Conservation (phyloP, 2,113 vertebrate genomes). For the Pipa parva region DNA sequence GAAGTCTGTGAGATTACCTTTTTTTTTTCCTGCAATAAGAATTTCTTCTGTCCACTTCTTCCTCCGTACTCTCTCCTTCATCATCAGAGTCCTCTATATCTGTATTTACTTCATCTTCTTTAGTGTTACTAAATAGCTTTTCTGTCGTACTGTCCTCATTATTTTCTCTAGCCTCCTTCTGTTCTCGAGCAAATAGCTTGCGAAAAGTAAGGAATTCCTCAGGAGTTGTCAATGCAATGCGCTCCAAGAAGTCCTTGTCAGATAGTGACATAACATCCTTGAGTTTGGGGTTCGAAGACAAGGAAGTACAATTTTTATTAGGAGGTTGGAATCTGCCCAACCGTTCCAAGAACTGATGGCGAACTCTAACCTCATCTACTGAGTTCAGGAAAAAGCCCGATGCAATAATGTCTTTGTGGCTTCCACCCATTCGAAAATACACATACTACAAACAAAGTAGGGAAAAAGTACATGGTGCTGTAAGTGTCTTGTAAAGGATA, state of each 20-base stretch:
- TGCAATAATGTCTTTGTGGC: constrained; percentile 73
- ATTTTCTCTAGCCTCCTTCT: constrained; percentile 49
- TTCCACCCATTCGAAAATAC: constrained; percentile 90
- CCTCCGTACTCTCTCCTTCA: constrained; percentile 1
- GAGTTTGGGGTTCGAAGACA: constrained; percentile 72
- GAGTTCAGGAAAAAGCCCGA: constrained; percentile 63
- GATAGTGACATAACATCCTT: constrained; percentile 64
- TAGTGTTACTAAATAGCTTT: background rate
- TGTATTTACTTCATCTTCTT: constrained; percentile 27
- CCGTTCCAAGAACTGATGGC: constrained; percentile 84
- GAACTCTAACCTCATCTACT: constrained; percentile 68
- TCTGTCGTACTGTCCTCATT: background rate
- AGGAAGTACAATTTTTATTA: constrained; percentile 78
- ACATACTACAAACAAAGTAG: constrained; percentile 69
- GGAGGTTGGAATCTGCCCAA: constrained; percentile 84
- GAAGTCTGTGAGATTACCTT: background rate
- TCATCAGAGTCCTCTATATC: constrained; percentile 18
- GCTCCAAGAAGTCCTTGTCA: constrained; percentile 64
- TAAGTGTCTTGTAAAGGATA: too few relatives aligned
- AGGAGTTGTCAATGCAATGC: constrained; percentile 60
- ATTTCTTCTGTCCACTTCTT: background rate
- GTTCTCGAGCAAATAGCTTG: constrained; percentile 74
- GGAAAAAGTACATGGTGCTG: too few relatives aligned
- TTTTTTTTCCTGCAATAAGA: background rate
- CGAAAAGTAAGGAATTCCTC: constrained; percentile 84